phyloP scores from a whole-genome alignment of 2,797 vertebrate genomes.

The Sciaenops ocellatus region DNA sequence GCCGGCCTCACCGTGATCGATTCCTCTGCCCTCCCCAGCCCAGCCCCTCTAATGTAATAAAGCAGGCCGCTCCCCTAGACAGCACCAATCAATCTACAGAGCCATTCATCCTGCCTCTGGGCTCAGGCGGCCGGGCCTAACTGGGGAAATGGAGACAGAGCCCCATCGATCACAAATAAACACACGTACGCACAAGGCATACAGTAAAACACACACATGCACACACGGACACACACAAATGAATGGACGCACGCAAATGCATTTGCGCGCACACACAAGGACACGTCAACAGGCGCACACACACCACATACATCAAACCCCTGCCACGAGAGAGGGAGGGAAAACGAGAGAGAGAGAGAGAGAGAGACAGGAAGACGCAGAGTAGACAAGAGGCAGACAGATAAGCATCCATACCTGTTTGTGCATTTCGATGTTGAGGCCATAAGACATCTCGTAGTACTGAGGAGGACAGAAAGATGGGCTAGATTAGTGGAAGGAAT shows the following conservation, averaged over 20 bases:
- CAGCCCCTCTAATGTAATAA: conserved; percentile 97
- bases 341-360: conserved; percentile 10
- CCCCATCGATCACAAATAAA: conserved; percentile 93
- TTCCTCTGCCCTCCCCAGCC: conserved; percentile 91
- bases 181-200: conserved; percentile 51
- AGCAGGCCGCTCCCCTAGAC: conserved; percentile 94
- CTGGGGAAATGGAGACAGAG: conserved; percentile 95
- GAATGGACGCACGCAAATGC: conserved; percentile 73
- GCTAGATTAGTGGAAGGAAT: conserved; percentile 28
- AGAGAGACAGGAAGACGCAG: conserved; percentile 33
- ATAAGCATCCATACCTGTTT: conserved; percentile 87
- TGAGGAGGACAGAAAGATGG: conserved; percentile 75
- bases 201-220: conserved; percentile 51
- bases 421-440: conserved; percentile 99
- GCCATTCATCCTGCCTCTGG: conserved; percentile 96
- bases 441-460: conserved; percentile 99
- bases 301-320: conserved; percentile 71
- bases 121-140: conserved; percentile 95
- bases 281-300: conserved; percentile 56
- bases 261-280: conserved; percentile 53
- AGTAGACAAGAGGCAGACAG: conserved; percentile 35
- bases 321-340: conserved; percentile 24
- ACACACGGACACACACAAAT: conserved; percentile 49
- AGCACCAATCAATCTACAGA: conserved; percentile 96
- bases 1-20: conserved; percentile 90